Evolutionary conservation across 2,797 vertebrate genomes (phyloP).

Genomic region (Channa striata): DNA sequence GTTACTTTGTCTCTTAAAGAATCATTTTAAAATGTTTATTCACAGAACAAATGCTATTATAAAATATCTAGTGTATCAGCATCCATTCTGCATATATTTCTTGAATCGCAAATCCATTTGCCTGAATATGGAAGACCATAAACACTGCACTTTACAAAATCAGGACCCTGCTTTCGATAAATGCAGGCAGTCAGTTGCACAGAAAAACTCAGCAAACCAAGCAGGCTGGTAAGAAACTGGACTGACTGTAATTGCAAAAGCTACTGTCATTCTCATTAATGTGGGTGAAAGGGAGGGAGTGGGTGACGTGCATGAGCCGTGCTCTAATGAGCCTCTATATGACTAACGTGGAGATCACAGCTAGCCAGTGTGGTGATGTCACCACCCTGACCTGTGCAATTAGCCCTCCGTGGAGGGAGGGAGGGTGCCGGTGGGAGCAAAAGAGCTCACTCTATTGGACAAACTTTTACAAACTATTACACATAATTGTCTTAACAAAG

Average conservation of each 20-base stretch:
- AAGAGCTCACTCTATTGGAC: not conserved
- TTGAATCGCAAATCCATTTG: not conserved
- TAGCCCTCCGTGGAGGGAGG: slow-evolving; percentile 37
- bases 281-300: slow-evolving; percentile 1
- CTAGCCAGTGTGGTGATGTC: slow-evolving; percentile 55
- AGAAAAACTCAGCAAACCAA: slow-evolving; percentile 11
- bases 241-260: slow-evolving; percentile 64
- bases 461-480: slow-evolving; percentile 20
- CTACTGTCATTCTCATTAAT: slow-evolving; percentile 66
- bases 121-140: slow-evolving; percentile 3
- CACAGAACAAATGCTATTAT: not conserved
- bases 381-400: slow-evolving; percentile 66
- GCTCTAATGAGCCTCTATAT: slow-evolving; percentile 74
- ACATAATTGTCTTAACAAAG: slow-evolving; percentile 8
- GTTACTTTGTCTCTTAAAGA: too few species aligned
- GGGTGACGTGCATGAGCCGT: slow-evolving; percentile 5
- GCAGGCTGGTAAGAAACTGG: slow-evolving; percentile 19
- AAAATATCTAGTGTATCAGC: not conserved
- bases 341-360: slow-evolving; percentile 67
- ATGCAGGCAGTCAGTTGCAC: slow-evolving; percentile 8
- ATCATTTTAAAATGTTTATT: too few species aligned
- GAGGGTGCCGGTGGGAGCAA: slow-evolving; percentile 1
- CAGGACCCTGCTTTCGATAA: slow-evolving; percentile 32
- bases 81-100: not conserved
- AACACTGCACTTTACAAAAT: slow-evolving; percentile 30